Conservation (phyloP, 2,797 vertebrate genomes). For the Gambusia yucatana region DNA sequence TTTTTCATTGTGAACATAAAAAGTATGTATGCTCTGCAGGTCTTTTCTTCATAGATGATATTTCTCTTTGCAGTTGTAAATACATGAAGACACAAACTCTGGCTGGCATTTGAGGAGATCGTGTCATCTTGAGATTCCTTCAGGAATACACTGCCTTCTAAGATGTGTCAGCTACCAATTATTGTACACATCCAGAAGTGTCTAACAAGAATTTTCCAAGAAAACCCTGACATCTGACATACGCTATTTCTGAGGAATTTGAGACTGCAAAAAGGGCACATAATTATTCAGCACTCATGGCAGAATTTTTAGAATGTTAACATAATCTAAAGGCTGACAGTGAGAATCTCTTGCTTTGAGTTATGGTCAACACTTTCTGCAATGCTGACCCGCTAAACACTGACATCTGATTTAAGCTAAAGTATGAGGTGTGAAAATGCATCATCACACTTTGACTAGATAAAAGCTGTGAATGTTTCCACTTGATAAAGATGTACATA, state of each 20-base stretch:
- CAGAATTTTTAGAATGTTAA: neutral
- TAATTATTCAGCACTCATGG: constrained; percentile 3
- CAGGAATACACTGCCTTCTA: neutral
- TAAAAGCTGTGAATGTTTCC: constrained; percentile 9
- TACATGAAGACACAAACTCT: constrained; percentile 7
- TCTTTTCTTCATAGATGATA: constrained; percentile 15
- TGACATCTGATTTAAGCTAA: constrained; percentile 10
- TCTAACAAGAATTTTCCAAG: neutral
- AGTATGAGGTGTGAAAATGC: constrained; percentile 15
- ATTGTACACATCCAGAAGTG: neutral
- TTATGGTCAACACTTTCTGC: neutral
- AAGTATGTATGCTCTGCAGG: constrained; percentile 10
- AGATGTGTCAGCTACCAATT: constrained; percentile 3
- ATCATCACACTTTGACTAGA: constrained; percentile 7
- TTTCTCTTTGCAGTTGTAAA: constrained; percentile 3
- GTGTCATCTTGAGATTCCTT: constrained; percentile 7
- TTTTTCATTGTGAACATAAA: constrained; percentile 10
- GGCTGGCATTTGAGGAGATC: constrained; percentile 14
- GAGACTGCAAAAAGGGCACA: neutral
- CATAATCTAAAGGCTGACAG: constrained; percentile 8
- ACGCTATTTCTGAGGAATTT: constrained; percentile 9
- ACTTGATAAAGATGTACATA: constrained; percentile 3
- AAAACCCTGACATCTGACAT: constrained; percentile 7
- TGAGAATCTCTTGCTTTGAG: neutral
- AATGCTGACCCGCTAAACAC: neutral